A percentile compares a stretch with the other conserved stretches of the same genome.
Evolutionary conservation across 2,888 invertebrate genomes (phyloP).

Genomic region (Plusia festucae): DNA sequence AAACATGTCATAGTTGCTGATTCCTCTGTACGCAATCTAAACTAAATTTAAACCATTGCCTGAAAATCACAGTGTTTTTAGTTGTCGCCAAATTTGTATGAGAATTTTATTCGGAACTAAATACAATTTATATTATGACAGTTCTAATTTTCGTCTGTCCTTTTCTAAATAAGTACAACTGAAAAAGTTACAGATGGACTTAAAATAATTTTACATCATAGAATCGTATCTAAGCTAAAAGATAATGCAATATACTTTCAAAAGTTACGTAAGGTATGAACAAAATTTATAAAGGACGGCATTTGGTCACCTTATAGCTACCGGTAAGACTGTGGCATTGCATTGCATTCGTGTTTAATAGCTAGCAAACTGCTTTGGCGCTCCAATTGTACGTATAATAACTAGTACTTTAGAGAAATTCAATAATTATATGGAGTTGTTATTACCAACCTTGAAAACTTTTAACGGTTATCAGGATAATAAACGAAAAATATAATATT

Average conservation of each 20-base stretch:
- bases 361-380: slow-evolving; percentile 79
- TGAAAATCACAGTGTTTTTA: too few relatives aligned
- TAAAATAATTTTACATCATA: neutral
- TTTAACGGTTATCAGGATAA: too few relatives aligned
- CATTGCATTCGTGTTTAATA: slow-evolving; percentile 86
- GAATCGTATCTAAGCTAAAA: neutral
- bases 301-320: slow-evolving; percentile 54
- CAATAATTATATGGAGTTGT: slow-evolving; percentile 68
- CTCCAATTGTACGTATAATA: slow-evolving; percentile 79
- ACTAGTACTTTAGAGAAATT: slow-evolving; percentile 75
- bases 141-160: too few relatives aligned
- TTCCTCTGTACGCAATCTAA: too few relatives aligned
- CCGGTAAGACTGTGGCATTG: slow-evolving; percentile 77
- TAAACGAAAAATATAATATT: too few relatives aligned
- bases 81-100: too few relatives aligned
- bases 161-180: too few relatives aligned
- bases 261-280: neutral
- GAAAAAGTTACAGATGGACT: too few relatives aligned
- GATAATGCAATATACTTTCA: neutral
- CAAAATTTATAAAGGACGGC: neutral
- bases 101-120: too few relatives aligned
- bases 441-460: slow-evolving; percentile 51
- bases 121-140: too few relatives aligned
- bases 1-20: too few relatives aligned
- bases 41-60: too few relatives aligned